Evolutionary conservation across 2,797 vertebrate genomes (phyloP).

Genomic region (Tapera naevia): DNA sequence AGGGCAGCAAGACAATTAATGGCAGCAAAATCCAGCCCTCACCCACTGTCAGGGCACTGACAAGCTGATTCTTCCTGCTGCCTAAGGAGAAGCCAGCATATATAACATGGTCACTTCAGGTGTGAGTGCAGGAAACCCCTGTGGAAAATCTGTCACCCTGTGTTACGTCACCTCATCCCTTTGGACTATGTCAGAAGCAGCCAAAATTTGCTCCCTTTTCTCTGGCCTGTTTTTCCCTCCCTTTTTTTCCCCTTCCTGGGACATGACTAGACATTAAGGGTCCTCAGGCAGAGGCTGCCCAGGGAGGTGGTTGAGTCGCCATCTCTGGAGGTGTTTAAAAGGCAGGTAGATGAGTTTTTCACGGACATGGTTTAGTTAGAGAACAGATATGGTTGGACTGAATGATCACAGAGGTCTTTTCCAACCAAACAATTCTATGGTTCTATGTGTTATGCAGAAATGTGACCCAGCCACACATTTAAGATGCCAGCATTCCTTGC

Average conservation of each 20-base stretch:
- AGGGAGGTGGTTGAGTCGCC: too few relatives aligned
- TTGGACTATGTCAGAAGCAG: background rate
- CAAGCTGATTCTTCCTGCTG: background rate
- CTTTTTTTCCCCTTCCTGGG: background rate
- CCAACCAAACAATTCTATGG: too few relatives aligned
- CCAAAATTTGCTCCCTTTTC: background rate
- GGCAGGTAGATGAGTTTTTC: too few relatives aligned
- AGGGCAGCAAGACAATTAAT: background rate
- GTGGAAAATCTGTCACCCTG: background rate
- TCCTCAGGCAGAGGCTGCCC: too few relatives aligned
- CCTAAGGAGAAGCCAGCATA: background rate
- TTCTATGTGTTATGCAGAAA: background rate
- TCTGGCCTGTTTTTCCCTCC: background rate
- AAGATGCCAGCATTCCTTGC: background rate
- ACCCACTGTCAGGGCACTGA: background rate
- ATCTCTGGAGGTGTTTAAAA: too few relatives aligned
- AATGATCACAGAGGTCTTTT: too few relatives aligned
- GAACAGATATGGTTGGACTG: too few relatives aligned
- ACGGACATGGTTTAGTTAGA: too few relatives aligned
- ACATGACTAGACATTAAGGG: too few relatives aligned
- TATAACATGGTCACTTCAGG: background rate
- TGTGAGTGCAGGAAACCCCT: background rate
- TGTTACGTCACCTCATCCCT: background rate
- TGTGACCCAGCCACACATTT: background rate
- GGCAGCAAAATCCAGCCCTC: background rate